Base-by-base conservation (phyloP, 2,888 invertebrate genomes). In the Heliconius charithonia region DNA sequence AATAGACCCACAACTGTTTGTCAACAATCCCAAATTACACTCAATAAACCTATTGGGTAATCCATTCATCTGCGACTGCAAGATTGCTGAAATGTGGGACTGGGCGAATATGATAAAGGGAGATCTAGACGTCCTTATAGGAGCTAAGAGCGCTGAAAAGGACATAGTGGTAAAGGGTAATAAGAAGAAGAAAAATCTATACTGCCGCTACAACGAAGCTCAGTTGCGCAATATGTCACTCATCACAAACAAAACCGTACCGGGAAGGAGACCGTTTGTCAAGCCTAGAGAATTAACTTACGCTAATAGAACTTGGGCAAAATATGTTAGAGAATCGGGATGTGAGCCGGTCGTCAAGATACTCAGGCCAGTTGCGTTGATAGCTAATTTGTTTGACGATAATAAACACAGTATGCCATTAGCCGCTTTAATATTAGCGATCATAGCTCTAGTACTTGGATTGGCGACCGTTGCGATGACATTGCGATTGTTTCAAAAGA, bases 291-390 rank as follows among this genome's bases (percentile, higher is more conserved):
- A 96, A 82, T 85, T 96, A 41, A 95, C 96, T 0, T 93, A 92
- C 79, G 95, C 96, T 0, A 96, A 96, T 83, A 95, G 97, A 83
- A 97, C 97, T 0, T 97, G 97, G 97, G 97, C 97, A 2, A 97
- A 97, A 86, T 97, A 96, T 84, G 96, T 97, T 10, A 93, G 96
- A 77, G 97, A 97, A 86, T 96, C 96, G 0, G 96, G 95, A 32
- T 97, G 97, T 85, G 95, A 92, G 73, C 95, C 95, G 0, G 94
- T 95, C 3, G 95, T 95, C 9, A 95, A 95, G 83, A 95, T 95
- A 78, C 83, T 95, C 51, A 88, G 91, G 71, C 95, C 95, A 0
- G 89, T 95, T 2, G 94, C 95, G 3, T 85, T 93, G 59, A 86
- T 92, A 0, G 86, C 89, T 2, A 89, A 91, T 19, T 32, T 87